phyloP scores from a whole-genome alignment of 2,888 invertebrate genomes.

The Corbicula japonica region DNA sequence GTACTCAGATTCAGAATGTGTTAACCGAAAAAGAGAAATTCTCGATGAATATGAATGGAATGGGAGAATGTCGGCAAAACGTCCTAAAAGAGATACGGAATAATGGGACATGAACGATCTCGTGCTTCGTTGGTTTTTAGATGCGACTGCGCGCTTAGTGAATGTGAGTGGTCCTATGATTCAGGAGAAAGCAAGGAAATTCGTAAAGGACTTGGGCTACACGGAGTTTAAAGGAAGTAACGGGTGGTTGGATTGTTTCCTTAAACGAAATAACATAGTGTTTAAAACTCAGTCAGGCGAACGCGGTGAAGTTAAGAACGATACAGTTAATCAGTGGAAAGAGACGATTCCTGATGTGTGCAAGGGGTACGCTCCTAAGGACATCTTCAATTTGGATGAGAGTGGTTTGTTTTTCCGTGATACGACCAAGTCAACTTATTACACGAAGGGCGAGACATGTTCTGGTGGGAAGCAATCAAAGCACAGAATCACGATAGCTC shows the following conservation, averaged over 20 bases:
- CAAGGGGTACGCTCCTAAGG: no score
- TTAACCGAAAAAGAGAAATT: constrained; percentile 34
- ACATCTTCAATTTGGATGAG: no score
- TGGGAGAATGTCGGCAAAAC: neutral
- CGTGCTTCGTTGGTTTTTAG: constrained; percentile 25
- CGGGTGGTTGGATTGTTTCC: constrained; percentile 1
- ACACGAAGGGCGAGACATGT: no score
- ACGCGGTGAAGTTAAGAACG: no score
- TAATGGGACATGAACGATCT: constrained; percentile 35
- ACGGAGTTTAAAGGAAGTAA: constrained; percentile 19
- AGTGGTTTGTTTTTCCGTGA: no score
- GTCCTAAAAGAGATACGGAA: constrained; percentile 2
- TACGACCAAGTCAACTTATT: no score
- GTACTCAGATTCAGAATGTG: constrained; percentile 26
- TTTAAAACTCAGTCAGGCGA: no score
- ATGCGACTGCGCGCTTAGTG: constrained; percentile 20
- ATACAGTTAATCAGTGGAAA: no score
- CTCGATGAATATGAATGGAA: constrained; percentile 24
- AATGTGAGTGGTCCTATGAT: constrained; percentile 30
- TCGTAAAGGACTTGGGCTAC: constrained; percentile 14
- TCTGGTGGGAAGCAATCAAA: no score
- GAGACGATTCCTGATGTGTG: no score
- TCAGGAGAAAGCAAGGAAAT: constrained; percentile 26
- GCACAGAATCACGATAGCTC: no score
- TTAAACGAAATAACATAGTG: no score